Evolutionary conservation across 1,140 invertebrate species (phyloP).

Genomic region (Nasonia giraulti): DNA sequence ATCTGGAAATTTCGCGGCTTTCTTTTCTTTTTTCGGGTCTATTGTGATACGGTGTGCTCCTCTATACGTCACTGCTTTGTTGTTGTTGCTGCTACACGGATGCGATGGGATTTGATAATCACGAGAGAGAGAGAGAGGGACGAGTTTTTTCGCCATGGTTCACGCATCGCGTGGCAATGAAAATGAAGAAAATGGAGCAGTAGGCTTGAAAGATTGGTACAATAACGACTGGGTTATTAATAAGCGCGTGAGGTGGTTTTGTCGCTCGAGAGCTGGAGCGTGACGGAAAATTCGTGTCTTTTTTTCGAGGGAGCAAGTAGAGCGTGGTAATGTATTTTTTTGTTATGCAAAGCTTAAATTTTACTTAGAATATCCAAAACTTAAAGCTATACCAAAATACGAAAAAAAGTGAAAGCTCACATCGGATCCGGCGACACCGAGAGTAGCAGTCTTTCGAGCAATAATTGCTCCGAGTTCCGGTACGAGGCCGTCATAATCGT

Average conservation of each 20-base stretch:
- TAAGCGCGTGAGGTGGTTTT: not conserved
- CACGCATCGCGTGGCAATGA: too few species aligned
- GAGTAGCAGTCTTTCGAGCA: not conserved
- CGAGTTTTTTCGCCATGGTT: not conserved
- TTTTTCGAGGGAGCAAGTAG: not conserved
- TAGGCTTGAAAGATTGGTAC: not conserved
- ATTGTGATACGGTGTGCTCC: too few species aligned
- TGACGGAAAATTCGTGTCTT: not conserved
- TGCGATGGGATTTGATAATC: not conserved
- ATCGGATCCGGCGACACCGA: too few species aligned
- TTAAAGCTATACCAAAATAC: not conserved
- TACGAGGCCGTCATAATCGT: conserved; percentile 32
- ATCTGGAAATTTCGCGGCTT: not conserved
- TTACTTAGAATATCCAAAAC: not conserved
- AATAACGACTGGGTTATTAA: not conserved
- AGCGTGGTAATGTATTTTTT: not conserved
- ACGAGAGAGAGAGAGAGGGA: not conserved
- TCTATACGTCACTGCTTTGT: not conserved
- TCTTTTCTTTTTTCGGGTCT: not conserved
- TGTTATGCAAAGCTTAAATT: not conserved
- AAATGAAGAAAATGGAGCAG: not conserved
- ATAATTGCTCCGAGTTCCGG: conserved; percentile 43
- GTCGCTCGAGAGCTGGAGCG: not conserved
- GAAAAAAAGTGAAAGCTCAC: not conserved
- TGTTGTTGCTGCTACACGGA: not conserved